These are phyloP conservation scores for Dendrolimus pini DNA, from an alignment of 2,888 invertebrate genomes.

Conservation along the genomic window DNA sequence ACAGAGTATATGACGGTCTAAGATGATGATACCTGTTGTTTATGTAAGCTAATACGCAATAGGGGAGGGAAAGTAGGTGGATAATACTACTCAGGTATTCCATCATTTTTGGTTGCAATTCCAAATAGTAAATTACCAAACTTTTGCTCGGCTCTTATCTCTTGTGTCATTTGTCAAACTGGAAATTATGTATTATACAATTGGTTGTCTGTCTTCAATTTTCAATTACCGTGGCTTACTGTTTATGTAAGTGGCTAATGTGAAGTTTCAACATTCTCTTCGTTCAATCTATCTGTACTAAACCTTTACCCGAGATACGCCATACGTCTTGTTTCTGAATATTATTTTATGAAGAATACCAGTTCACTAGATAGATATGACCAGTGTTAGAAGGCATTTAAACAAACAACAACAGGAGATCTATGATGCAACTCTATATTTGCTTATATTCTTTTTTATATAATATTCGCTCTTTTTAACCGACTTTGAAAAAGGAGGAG, in stretches of 20 bases:
- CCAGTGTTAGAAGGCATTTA: no score
- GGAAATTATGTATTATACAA: neutral
- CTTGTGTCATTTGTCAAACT: neutral
- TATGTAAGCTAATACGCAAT: slow-evolving; percentile 3
- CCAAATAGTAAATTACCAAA: neutral
- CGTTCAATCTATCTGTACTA: no score
- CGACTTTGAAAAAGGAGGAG: no score
- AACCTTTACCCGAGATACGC: no score
- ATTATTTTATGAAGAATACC: no score
- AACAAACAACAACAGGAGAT: no score
- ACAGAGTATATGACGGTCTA: slow-evolving; percentile 15
- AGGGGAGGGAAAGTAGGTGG: neutral
- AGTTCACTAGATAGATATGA: no score
- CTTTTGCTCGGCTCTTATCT: neutral
- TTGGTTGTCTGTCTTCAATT: neutral
- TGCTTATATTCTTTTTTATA: no score
- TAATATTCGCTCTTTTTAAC: no score
- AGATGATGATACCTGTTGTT: slow-evolving; percentile 9
- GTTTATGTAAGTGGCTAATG: neutral
- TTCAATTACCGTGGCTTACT: neutral
- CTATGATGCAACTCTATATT: no score
- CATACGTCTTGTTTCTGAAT: no score
- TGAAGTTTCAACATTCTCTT: no score
- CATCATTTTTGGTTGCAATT: neutral
- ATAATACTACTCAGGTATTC: neutral